Conservation (phyloP, 2,888 invertebrate genomes). For the Epicampocera succincta region DNA sequence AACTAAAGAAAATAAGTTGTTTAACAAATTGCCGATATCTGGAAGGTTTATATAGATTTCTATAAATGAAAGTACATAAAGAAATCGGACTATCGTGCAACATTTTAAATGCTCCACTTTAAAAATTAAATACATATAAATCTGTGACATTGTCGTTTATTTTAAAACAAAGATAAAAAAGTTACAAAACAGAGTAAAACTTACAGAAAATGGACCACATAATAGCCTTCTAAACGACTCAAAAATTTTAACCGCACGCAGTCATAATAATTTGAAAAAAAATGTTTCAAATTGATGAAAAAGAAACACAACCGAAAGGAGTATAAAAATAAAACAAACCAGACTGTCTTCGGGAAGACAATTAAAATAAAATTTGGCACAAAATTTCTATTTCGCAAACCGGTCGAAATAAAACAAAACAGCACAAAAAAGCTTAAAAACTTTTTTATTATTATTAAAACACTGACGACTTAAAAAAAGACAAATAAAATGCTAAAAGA, state of each 20-base stretch:
- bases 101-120: no score
- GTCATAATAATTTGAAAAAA: neutral
- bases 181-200: neutral
- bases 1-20: no score
- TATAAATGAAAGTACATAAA: no score
- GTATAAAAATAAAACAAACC: conserved; percentile 15
- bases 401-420: neutral
- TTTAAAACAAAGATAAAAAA: no score
- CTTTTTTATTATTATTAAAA: neutral
- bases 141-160: no score
- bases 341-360: conserved; percentile 14
- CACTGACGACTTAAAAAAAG: conserved; percentile 7
- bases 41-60: no score
- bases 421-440: neutral
- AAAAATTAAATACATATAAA: no score
- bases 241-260: conserved; percentile 10
- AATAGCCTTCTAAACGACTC: conserved; percentile 45
- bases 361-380: conserved; percentile 40
- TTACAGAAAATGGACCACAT: conserved; percentile 17
- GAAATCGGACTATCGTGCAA: no score
- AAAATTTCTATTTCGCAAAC: neutral
- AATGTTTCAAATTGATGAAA: neutral
- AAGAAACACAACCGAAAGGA: neutral
- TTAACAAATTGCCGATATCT: no score
- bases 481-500: conserved; percentile 20